Evolutionary conservation across 2,113 vertebrate genomes (phyloP).

Genomic region (Tenrec ecaudatus): DNA sequence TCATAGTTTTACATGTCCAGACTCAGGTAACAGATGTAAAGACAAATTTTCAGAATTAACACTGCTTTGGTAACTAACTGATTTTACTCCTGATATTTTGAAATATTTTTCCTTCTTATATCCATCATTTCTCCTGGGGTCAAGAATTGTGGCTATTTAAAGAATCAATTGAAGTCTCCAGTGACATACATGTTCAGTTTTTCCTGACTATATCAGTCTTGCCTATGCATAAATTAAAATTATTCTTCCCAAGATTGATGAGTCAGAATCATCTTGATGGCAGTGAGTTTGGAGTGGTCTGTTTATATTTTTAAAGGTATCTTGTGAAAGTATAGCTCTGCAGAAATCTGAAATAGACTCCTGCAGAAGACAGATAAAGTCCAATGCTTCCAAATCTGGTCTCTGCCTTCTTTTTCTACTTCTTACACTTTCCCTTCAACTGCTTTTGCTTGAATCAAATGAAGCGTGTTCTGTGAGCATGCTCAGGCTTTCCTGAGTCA

Average conservation of each 20-base stretch:
- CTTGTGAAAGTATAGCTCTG: not conserved
- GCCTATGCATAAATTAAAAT: not conserved
- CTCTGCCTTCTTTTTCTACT: not conserved
- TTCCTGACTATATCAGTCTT: not conserved
- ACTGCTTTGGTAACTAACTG: not conserved
- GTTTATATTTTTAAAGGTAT: not conserved
- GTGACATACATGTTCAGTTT: not conserved
- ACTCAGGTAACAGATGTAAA: not conserved
- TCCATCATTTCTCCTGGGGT: not conserved
- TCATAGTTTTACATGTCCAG: conserved; percentile 12
- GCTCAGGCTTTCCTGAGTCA: not conserved
- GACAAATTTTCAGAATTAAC: not conserved
- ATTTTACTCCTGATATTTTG: conserved; percentile 34
- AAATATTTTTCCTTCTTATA: not conserved
- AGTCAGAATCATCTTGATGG: too few species aligned
- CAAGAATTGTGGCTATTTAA: not conserved
- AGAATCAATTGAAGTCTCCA: not conserved
- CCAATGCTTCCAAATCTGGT: not conserved
- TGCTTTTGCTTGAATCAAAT: conserved; percentile 17
- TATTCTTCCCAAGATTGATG: not conserved
- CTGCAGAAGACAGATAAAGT: not conserved
- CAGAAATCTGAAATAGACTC: not conserved
- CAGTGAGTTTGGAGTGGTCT: too few species aligned
- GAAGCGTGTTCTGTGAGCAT: not conserved
- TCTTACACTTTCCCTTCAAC: not conserved